Percentiles rank a stretch among this genome's conserved stretches.
Evolutionary conservation across 2,113 vertebrate species (phyloP).

Genomic region (Vidua macroura): DNA sequence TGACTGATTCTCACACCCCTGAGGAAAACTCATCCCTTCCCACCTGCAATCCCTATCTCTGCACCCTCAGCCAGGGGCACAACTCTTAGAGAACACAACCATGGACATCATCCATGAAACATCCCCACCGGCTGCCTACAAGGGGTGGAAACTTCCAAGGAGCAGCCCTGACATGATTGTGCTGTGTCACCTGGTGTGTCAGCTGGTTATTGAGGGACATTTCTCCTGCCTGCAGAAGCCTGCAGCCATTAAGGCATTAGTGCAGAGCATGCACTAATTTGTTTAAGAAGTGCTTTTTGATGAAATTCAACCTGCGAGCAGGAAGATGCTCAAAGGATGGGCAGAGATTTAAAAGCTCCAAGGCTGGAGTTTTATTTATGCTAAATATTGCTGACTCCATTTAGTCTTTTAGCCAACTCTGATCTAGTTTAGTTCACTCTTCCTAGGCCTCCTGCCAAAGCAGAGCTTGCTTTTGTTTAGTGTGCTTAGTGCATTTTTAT

Average conservation of each 20-base stretch:
- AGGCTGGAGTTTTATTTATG: conserved; percentile 36
- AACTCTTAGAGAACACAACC: background rate
- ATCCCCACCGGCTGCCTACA: rapidly evolving
- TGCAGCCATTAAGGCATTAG: background rate
- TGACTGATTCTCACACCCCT: rapidly evolving
- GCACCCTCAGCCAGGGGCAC: background rate
- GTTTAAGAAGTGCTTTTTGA: background rate
- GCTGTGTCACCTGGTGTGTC: background rate
- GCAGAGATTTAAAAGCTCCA: background rate
- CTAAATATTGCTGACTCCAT: conserved; percentile 44
- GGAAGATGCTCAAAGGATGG: background rate
- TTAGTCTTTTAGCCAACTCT: conserved; percentile 34
- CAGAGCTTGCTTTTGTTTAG: background rate
- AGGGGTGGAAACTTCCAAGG: background rate
- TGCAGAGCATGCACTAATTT: background rate
- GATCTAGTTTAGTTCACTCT: background rate
- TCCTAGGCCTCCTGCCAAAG: conserved; percentile 41
- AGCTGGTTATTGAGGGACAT: background rate
- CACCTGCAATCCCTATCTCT: background rate
- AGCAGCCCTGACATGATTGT: background rate
- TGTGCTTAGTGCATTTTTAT: conserved; percentile 44
- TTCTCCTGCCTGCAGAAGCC: background rate
- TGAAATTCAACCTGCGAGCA: background rate
- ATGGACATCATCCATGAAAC: no score
- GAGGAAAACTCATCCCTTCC: background rate